These are phyloP conservation scores for Zosterops hypoxanthus DNA, from an alignment of 2,113 vertebrate species.

Conservation along the genomic window DNA sequence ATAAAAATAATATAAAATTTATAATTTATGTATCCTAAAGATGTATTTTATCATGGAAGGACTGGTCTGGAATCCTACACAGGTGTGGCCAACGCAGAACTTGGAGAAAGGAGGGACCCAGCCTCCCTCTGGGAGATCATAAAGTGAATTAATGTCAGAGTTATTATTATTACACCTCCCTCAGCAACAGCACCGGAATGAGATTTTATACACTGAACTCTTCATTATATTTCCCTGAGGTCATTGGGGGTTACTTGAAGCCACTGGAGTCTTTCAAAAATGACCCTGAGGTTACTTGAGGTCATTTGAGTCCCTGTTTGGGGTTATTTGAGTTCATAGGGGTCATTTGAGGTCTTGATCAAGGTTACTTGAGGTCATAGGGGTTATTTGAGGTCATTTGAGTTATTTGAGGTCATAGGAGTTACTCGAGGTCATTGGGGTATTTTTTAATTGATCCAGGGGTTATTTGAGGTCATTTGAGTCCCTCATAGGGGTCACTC, in stretches of 20 bases:
- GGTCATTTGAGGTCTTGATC: not conserved
- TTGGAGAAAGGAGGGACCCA: not conserved
- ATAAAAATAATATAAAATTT: too few species aligned
- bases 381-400: not conserved
- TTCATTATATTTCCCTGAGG: rapidly evolving
- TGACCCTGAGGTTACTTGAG: not conserved
- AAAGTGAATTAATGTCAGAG: not conserved
- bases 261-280: not conserved
- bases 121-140: not conserved
- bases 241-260: not conserved
- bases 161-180: not conserved
- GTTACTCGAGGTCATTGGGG: not conserved
- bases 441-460: too few species aligned
- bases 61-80: rapidly evolving
- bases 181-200: rapidly evolving
- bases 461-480: not conserved
- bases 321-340: not conserved
- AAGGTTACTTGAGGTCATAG: not conserved
- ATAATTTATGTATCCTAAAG: not conserved
- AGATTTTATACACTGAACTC: not conserved
- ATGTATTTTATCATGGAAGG: not conserved
- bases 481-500: not conserved
- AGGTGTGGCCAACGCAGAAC: rapidly evolving
- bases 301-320: not conserved
- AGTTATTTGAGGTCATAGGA: not conserved